Evolutionary conservation across 30 jellyfish, hydroid and myxozoan species (phyloP).

Genomic region (Aurelia aurita): DNA sequence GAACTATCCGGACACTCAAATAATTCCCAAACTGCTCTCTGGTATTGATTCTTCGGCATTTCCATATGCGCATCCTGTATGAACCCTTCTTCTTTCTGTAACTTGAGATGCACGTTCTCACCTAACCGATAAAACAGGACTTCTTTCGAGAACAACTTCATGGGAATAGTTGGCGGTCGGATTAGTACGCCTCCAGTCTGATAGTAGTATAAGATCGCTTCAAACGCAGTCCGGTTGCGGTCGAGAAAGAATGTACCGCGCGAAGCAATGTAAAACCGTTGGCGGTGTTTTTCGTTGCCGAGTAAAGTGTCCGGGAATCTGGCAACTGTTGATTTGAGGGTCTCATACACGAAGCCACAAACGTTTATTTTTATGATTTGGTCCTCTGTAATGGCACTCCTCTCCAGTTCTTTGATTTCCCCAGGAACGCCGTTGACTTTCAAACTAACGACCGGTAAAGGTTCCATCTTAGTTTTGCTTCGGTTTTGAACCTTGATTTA

Average conservation of each 20-base stretch:
- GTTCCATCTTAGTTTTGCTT: neutral
- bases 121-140: slow-evolving; percentile 90
- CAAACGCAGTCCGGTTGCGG: slow-evolving; percentile 95
- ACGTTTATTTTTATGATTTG: slow-evolving; percentile 83
- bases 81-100: slow-evolving; percentile 89
- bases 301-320: slow-evolving; percentile 87
- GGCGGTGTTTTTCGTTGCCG: slow-evolving; percentile 75
- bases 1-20: slow-evolving; percentile 96
- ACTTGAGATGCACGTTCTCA: slow-evolving; percentile 70
- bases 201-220: slow-evolving; percentile 88
- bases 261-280: slow-evolving; percentile 56
- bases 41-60: slow-evolving; percentile 79
- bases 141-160: slow-evolving; percentile 89
- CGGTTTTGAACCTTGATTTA: too few species aligned
- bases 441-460: neutral
- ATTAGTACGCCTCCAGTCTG: slow-evolving; percentile 91
- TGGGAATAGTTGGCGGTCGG: slow-evolving; percentile 94
- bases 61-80: slow-evolving; percentile 70
- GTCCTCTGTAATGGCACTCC: slow-evolving; percentile 53
- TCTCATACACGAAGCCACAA: slow-evolving; percentile 90
- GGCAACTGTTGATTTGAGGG: slow-evolving; percentile 74
- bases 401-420: slow-evolving; percentile 2
- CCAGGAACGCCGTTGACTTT: neutral
- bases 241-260: slow-evolving; percentile 87
- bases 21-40: slow-evolving; percentile 87